Evolutionary conservation across 2,888 invertebrate genomes (phyloP).

Genomic region (Nezara viridula): DNA sequence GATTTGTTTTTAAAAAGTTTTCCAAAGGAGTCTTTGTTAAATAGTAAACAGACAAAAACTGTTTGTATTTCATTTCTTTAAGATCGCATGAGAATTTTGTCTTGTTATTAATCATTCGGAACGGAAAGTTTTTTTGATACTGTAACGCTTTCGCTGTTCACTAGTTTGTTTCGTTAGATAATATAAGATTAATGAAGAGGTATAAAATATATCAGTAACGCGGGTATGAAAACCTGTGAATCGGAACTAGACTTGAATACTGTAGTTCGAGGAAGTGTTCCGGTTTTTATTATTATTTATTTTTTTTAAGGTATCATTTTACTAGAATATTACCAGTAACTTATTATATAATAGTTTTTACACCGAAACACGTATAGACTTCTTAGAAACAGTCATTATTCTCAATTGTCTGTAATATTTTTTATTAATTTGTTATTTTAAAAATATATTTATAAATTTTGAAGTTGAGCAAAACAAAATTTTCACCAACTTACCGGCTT

Average conservation of each 20-base stretch:
- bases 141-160: not conserved
- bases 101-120: not conserved
- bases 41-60: not conserved
- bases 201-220: not conserved
- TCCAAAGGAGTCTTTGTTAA: no score
- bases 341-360: not conserved
- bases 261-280: not conserved
- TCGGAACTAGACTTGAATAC: not conserved
- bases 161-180: not conserved
- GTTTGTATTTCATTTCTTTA: not conserved
- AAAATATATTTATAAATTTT: no score
- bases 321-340: not conserved
- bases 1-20: not conserved
- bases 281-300: no score
- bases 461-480: no score
- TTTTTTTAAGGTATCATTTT: not conserved
- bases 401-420: no score
- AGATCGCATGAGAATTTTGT: not conserved
- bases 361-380: not conserved
- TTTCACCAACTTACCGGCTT: no score
- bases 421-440: no score
- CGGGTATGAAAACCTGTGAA: not conserved
- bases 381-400: not conserved
- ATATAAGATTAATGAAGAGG: not conserved
- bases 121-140: not conserved